Base-by-base conservation (phyloP, 30 jellyfish, hydroid and myxozoan species). In the Turritopsis dohrnii region DNA sequence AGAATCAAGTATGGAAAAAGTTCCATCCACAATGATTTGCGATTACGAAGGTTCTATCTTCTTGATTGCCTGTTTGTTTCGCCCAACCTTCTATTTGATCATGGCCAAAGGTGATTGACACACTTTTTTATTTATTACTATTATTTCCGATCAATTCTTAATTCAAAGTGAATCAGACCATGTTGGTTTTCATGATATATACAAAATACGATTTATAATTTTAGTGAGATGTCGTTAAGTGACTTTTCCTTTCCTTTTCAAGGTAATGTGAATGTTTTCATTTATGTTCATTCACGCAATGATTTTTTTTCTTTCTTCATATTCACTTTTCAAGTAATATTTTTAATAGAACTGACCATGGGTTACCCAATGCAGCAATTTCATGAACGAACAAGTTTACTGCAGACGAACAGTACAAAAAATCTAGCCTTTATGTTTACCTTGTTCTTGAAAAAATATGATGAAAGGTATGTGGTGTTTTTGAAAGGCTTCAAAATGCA, bases 51-150 rank as follows among this genome's bases (percentile, higher is more conserved):
- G 73, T 82, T 82, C 25, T 82, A 60, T 29, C 21, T 41, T 24
- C 30, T 82, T 66, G 81, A 82, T 24, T 82, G 89, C 31, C 26
- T 80, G 52, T 80, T 52, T 26, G 79, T 80, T 17, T 80, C 87
- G n/a, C 87, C 87, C 16, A 80, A 74, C 41, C 65, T 74, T 74
- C 41, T 74, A 71, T 74, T 24, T 74, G 83, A 74, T 22, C 26
- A 52, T 80, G 82, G 87, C 21, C 79, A 65, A 25, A 80, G 87
- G 79, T 74, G 21, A 22, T 20, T 74, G 54, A n/a, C 41, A 24
- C 24, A n/a, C 60, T 41, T 41, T 5, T 41, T 41, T 13, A 41
- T 41, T 41, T 41, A 41, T n/a, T n/a, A n/a, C n/a, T n/a, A n/a
- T n/a, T n/a, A n/a, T n/a, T n/a, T n/a, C n/a, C n/a, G n/a, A n/a